Evolutionary conservation across 2,113 vertebrate genomes (phyloP).

Genomic region (Zonotrichia leucophrys): DNA sequence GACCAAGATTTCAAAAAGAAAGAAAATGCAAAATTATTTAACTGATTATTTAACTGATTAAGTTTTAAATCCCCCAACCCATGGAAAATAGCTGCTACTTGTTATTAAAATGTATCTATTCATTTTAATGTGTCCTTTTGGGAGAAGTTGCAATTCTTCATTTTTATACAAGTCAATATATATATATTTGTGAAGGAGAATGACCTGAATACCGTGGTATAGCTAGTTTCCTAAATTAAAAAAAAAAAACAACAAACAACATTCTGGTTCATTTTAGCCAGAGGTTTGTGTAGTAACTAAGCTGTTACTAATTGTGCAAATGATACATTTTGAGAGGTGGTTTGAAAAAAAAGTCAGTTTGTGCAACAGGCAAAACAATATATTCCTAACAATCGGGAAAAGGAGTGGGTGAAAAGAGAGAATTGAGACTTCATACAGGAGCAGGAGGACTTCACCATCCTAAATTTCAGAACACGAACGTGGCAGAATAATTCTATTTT

Average conservation of each 20-base stretch:
- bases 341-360: not conserved
- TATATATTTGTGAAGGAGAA: not conserved
- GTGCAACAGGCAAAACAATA: not conserved
- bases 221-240: not conserved
- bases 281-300: not conserved
- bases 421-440: not conserved
- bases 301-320: not conserved
- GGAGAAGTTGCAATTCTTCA: not conserved
- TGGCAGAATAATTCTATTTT: not conserved
- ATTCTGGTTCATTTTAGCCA: not conserved
- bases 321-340: not conserved
- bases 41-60: no score
- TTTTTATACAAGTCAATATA: not conserved
- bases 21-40: not conserved
- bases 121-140: not conserved
- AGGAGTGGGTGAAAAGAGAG: not conserved
- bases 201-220: not conserved
- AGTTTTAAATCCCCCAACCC: not conserved
- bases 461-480: not conserved
- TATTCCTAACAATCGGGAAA: not conserved
- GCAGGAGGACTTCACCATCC: not conserved
- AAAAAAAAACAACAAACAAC: not conserved
- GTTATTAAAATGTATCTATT: not conserved
- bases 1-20: not conserved
- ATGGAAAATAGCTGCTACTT: not conserved